Evolutionary conservation across 1,140 invertebrate genomes (phyloP).

Genomic region (Aphelinus certus): DNA sequence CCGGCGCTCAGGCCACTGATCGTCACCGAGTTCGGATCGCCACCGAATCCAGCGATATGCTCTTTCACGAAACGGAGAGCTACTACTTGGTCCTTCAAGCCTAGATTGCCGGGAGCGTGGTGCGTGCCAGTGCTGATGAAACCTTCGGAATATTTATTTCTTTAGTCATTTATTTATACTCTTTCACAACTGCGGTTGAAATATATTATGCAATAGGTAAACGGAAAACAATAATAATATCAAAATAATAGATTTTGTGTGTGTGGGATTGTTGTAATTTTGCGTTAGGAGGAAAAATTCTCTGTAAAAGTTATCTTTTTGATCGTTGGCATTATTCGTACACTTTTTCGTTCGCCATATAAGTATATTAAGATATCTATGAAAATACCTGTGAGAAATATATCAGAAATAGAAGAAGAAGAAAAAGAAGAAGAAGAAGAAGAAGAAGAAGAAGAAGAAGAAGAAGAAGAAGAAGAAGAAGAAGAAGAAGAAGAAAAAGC

Average conservation of each 20-base stretch:
- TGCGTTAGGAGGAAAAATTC: too few species aligned
- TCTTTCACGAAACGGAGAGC: conserved; percentile 72
- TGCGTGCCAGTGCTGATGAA: conserved; percentile 74
- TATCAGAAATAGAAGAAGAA: too few species aligned
- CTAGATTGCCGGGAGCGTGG: conserved; percentile 74
- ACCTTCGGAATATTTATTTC: conserved; percentile 57
- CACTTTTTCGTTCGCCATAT: too few species aligned
- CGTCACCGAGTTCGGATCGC: conserved; percentile 69
- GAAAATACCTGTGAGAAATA: too few species aligned
- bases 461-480: too few species aligned
- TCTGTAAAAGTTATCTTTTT: too few species aligned
- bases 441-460: too few species aligned
- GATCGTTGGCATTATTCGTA: too few species aligned
- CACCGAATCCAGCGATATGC: conserved; percentile 71
- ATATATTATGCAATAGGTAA: not conserved
- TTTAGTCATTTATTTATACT: conserved; percentile 26
- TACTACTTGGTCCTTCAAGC: conserved; percentile 74
- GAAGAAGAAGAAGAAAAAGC: too few species aligned
- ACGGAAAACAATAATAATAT: not conserved
- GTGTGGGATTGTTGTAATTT: too few species aligned
- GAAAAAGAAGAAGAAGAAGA: too few species aligned
- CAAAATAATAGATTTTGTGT: not conserved
- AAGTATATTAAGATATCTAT: too few species aligned
- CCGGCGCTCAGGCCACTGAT: conserved; percentile 78
- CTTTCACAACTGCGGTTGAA: conserved; percentile 2